These are phyloP conservation scores for Armadillidium nasatum DNA, from an alignment of 1,140 invertebrate genomes.

Conservation along the genomic window DNA sequence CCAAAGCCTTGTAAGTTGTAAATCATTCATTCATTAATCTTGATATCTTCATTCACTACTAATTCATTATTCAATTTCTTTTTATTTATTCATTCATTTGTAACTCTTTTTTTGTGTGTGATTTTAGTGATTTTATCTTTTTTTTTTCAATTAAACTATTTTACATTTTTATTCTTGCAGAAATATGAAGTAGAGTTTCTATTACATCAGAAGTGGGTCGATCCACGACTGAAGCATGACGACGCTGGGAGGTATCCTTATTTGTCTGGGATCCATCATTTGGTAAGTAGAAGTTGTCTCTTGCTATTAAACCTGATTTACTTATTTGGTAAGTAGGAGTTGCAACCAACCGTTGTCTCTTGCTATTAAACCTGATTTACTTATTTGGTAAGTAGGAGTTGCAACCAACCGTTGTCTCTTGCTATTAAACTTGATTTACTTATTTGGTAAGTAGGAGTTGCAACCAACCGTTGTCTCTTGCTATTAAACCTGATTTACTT, in stretches of 20 bases:
- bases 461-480: no score
- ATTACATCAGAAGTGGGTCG: slow-evolving; percentile 84
- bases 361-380: no score
- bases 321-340: no score
- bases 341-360: no score
- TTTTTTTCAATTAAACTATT: background rate
- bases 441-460: no score
- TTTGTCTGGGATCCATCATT: slow-evolving; percentile 81
- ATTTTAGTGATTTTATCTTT: background rate
- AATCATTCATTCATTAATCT: background rate
- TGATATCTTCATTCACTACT: background rate
- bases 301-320: no score
- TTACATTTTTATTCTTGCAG: slow-evolving; percentile 54
- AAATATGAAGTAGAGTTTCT: slow-evolving; percentile 93
- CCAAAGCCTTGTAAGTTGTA: background rate
- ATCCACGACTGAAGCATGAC: slow-evolving; percentile 75
- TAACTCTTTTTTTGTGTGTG: background rate
- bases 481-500: no score
- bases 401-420: background rate
- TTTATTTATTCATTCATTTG: background rate
- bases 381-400: background rate
- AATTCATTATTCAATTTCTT: background rate
- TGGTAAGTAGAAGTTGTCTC: slow-evolving; percentile 7
- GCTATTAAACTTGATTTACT: no score
- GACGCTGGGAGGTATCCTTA: slow-evolving; percentile 78